Base-by-base conservation (phyloP, 2,888 invertebrate species). In the Odontocolon sp. region DNA sequence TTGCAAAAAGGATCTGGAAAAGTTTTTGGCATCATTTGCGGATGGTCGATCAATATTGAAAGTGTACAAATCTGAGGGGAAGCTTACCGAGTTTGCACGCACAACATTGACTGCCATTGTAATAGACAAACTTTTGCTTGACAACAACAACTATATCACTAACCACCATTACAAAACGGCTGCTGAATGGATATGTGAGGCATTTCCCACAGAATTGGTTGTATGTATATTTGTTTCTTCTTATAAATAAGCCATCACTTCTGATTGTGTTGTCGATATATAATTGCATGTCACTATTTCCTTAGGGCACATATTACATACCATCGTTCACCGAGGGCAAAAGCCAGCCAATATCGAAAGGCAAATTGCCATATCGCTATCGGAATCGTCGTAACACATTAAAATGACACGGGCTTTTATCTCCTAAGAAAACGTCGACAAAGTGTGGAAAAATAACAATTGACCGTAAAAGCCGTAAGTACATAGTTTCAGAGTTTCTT, bases 341-440 rank as follows among this genome's bases (percentile, higher is more conserved):
- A 2, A 33, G 33, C 2, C 38, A 68, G 23, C 14, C 47, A 5
- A 14, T 57, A 14, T 50, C 59, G 0, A 69, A 69, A 23, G 69
- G 59, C 45, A 57, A 68, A 23, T 36, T 68, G 14, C 68, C 59
- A 6, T 69, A 69, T 9, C 57, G 59, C 9, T 69, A 69, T 11
- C 45, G 64, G n/a, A 64, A 71, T 14, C 23, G 50, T 9, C 3
- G 26, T 11, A 50, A 4, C 9, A 23, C 8, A 2, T 3, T 23
- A 3, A n/a, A 9, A 23, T 0, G 2, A 47, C 47, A 23, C 36
- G 36, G 36, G 2, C 36, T 36, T 2, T 2, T 36, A 36, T 36
- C 36, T 2, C 36, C 36, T 2, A 36, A 36, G 8, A 36, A 36
- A 36, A 5, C 3, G 36, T n/a, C 6, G 8, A n/a, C 36, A 9